A percentile compares a stretch with the other conserved stretches of the same genome.
These are phyloP conservation scores for Papilio machaon DNA, from an alignment of 1,140 invertebrate species.

Conservation along the genomic window DNA sequence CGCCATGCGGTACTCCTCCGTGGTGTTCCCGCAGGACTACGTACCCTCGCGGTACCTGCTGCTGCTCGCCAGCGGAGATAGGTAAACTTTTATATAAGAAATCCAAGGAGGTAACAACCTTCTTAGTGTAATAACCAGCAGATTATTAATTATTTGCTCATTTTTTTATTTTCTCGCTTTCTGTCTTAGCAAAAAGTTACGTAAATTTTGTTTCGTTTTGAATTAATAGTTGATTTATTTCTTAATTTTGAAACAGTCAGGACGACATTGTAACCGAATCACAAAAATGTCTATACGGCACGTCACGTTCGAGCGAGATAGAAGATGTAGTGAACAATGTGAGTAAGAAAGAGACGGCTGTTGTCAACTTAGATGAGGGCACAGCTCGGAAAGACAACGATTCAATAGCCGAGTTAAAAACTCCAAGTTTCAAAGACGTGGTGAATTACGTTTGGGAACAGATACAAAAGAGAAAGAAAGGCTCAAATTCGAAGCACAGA, in stretches of 20 bases:
- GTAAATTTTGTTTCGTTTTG: neutral
- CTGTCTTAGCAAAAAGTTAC: too few species aligned
- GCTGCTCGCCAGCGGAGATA: conserved; percentile 92
- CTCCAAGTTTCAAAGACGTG: conserved; percentile 85
- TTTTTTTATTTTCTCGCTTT: neutral
- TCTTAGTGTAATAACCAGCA: neutral
- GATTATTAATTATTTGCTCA: neutral
- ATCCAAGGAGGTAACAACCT: too few species aligned
- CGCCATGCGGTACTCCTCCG: conserved; percentile 91
- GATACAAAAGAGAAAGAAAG: conserved; percentile 83
- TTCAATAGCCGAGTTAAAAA: conserved; percentile 58
- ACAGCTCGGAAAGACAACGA: conserved; percentile 61
- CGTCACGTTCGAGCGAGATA: conserved; percentile 81
- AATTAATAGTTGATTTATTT: conserved; percentile 37
- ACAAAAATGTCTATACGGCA: conserved; percentile 86
- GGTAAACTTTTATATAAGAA: conserved; percentile 76
- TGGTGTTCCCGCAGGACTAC: conserved; percentile 91
- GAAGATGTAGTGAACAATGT: conserved; percentile 79
- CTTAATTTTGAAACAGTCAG: conserved; percentile 82
- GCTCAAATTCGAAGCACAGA: conserved; percentile 81
- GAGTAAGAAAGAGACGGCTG: conserved; percentile 62
- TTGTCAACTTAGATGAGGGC: conserved; percentile 63
- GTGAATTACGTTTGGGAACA: conserved; percentile 85
- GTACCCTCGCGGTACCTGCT: conserved; percentile 92
- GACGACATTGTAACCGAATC: conserved; percentile 90